Evolutionary conservation across 2,888 invertebrate genomes (phyloP).

Genomic region (Elegia similella): DNA sequence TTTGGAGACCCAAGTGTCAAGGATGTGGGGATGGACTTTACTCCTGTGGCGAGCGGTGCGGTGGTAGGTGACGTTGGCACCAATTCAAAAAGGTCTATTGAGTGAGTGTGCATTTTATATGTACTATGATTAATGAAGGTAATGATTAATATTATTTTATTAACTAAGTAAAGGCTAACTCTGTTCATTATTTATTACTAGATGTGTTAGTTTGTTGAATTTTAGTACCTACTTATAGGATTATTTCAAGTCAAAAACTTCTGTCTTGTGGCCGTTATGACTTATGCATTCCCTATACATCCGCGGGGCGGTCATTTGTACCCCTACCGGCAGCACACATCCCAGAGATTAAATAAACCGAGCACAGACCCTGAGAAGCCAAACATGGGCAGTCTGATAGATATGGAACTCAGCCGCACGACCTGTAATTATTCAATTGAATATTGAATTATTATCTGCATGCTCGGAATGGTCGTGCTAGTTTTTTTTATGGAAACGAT

Average conservation of each 20-base stretch:
- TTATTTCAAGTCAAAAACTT: neutral
- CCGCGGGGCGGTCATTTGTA: conserved; percentile 29
- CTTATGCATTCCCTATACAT: neutral
- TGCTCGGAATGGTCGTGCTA: neutral
- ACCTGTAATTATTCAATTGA: conserved; percentile 8
- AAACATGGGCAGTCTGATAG: conserved; percentile 40
- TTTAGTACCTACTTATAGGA: too few relatives aligned
- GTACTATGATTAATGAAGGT: too few relatives aligned
- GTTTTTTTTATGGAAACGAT: neutral
- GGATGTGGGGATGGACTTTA: too few relatives aligned
- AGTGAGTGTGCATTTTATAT: too few relatives aligned
- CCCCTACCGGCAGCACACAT: conserved; percentile 49
- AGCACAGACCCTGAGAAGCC: conserved; percentile 36
- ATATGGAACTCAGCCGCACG: conserved; percentile 15
- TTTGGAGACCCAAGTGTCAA: too few relatives aligned
- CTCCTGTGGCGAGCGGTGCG: too few relatives aligned
- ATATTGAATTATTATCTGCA: conserved; percentile 3
- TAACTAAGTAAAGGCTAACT: too few relatives aligned
- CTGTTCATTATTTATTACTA: too few relatives aligned
- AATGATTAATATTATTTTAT: too few relatives aligned
- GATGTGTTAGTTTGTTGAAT: too few relatives aligned
- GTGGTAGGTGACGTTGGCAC: too few relatives aligned
- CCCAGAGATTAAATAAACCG: conserved; percentile 41
- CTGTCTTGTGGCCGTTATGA: neutral
- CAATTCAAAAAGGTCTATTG: too few relatives aligned